Base-by-base conservation (phyloP, 2,888 invertebrate species). In the Nowickia ferox region DNA sequence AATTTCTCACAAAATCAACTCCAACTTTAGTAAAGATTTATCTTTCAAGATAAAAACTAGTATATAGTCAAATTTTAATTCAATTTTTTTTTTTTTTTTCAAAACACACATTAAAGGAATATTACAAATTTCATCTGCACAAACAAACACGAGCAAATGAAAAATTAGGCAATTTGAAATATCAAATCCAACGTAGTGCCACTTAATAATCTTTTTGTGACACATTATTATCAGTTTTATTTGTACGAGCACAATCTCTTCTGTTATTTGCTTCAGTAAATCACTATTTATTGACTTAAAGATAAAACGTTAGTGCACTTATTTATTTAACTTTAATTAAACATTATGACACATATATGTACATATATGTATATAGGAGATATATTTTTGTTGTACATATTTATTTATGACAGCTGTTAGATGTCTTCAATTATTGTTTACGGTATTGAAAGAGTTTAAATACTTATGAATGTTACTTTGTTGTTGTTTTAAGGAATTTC, bases 401-500 rank as follows among this genome's bases (percentile, higher is more conserved):
- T 48, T 72, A 38, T 57, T 59, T 59, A 72, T 59, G 30, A 19
- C 9, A 74, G 53, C n/a, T 42, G 13, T 59, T 48, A 61, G 38
- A 17, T 48, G 61, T 61, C 48, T 48, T 48, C 9, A 42, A 10
- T 1, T 17, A 30, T 59, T 5, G 15, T 46, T 40, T 40, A 17
- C 4, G 11, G 13, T 40, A n/a, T 68, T 5, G 9, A 69, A 44
- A 71, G 22, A 11, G 42, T 10, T 71, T 57, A 44, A 9, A 44
- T 55, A 30, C 30, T 57, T 30, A 55, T 69, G 38, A 66, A 38
- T 66, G 48, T 48, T 66, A 17, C 11, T 30, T 59, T 66, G 13
- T 55, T 22, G 0, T 30, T 22, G 13, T 22, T 55, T 0, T 15
- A n/a, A 8, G 48, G 1, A 51, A n/a, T n/a, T 6, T 30, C 6